Base-by-base conservation (phyloP, 2,888 invertebrate genomes). In the Chromoteleia sp. region DNA sequence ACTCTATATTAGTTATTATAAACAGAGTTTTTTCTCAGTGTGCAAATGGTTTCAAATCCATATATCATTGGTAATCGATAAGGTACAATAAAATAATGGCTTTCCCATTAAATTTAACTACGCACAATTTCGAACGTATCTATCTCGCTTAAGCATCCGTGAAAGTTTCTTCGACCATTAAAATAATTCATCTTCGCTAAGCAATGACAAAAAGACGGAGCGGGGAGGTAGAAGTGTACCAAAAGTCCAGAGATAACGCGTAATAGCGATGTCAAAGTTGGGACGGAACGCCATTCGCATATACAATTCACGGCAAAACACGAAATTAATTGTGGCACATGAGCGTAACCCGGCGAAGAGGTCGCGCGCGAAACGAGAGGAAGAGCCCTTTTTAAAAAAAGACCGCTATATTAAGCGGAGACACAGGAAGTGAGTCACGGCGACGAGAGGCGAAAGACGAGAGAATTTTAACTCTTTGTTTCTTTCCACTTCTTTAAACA, bases 351-450 rank as follows among this genome's bases (percentile, higher is more conserved):
- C 21, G 19, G 17, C 33, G 39, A 65, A 48, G 25, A 58, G 65
- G 56, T 73, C 36, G 63, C 56, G 63, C 45, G 43, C 8, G 17
- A 63, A 45, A 63, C 10, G 25, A 54, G 58, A 36, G 56, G 58
- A 76, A 19, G 21, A 76, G 45, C 15, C 14, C 41, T 50, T 59
- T 76, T 59, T 67, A 30, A 76, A 76, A 76, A 67, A 76, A 25
- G 59, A 29, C 68, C 68, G 68, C 68, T 76, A 68, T 76, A 76
- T 68, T 76, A 76, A 76, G 76, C 76, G 41, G 48, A 68, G 76
- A 59, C 68, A 61, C 76, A 68, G 76, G 68, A 76, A 76, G 61
- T 68, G 76, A 76, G 59, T 76, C 76, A 76, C 50, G 41, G 3
- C 52, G 54, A 52, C 43, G 45, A 52, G 45, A 19, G 54, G 52